Base-by-base conservation (phyloP, 2,888 invertebrate species). In the Patella ulyssiponensis region DNA sequence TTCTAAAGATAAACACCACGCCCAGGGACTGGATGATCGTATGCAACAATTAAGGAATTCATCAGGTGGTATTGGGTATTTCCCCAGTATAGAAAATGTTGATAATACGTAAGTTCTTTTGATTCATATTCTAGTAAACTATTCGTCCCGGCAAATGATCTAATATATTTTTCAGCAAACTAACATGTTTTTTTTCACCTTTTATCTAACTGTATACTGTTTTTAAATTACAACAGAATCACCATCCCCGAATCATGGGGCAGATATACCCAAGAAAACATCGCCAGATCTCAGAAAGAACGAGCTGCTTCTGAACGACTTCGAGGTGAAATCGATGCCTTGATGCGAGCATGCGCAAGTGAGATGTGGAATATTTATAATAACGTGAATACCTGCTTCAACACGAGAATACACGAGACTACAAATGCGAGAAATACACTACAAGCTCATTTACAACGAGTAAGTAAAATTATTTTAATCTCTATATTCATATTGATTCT, bases 1-100 rank as follows among this genome's bases (percentile, higher is more conserved):
- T 92, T 94, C 96, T 83, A 94, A 95, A 78, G 96, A 96, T 91
- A 98, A 98, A 92, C 96, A 97, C 91, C 95, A 95, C 77, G 96
- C 97, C 14, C 93, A 90, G 80, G 82, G 83, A 56, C 83, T 91
- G 54, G 91, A 91, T 79, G 91, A 91, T 79, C 83, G 89, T 27
- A 90, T 90, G 86, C 90, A 91, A 74, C 84, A 86, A 74, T 82
- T 90, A 70, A 81, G 88, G 71, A 90, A 90, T 82, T 82, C 86
- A 14, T 88, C 90, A 1, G 84, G 83, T 52, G 88, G 90, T 15
- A 86, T 89, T 23, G 89, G 88, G 1, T 90, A 88, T 80, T 86
- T 88, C 74, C 89, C 89, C 23, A 90, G 90, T 56, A 87, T 90
- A 52, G 91, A 91, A 80, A 84, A 73, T 78, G 86, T 90, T 52